Conservation (phyloP, 1,140 invertebrate genomes). For the Trachymyrmex cornetzi region DNA sequence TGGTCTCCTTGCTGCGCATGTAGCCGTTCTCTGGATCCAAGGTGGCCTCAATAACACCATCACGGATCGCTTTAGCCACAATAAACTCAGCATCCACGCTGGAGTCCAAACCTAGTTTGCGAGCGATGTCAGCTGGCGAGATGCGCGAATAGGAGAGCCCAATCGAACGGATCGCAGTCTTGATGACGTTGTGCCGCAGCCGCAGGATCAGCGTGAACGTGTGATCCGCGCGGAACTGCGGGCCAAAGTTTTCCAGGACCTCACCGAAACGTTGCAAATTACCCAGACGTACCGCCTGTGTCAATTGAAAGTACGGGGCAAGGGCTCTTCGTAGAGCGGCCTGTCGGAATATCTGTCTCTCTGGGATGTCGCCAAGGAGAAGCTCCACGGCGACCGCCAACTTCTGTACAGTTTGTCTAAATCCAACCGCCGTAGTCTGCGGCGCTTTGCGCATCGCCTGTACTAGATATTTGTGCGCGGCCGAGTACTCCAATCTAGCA, state of each 20-base stretch:
- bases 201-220: conserved; percentile 98
- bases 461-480: conserved; percentile 98
- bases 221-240: conserved; percentile 95
- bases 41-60: conserved; percentile 99
- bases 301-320: conserved; percentile 98
- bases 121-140: conserved; percentile 97
- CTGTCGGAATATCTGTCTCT: conserved; percentile 95
- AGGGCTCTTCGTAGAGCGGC: conserved; percentile 94
- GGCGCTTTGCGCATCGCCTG: conserved; percentile 98
- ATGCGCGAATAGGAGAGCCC: conserved; percentile 98
- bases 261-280: conserved; percentile 98
- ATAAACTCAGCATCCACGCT: conserved; percentile 99
- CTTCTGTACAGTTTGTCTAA: conserved; percentile 99
- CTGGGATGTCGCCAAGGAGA: conserved; percentile 98
- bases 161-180: conserved; percentile 99
- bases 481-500: conserved; percentile 97
- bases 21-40: conserved; percentile 98
- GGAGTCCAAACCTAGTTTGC: conserved; percentile 97
- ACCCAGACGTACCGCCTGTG: conserved; percentile 98
- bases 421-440: conserved; percentile 98
- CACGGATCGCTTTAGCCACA: conserved; percentile 99
- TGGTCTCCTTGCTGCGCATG: conserved; percentile 98
- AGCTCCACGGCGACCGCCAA: conserved; percentile 98
- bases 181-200: conserved; percentile 99
- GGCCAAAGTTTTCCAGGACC: conserved; percentile 96